Conservation (phyloP, 2,113 vertebrate genomes). For the Barnardius zonarius region DNA sequence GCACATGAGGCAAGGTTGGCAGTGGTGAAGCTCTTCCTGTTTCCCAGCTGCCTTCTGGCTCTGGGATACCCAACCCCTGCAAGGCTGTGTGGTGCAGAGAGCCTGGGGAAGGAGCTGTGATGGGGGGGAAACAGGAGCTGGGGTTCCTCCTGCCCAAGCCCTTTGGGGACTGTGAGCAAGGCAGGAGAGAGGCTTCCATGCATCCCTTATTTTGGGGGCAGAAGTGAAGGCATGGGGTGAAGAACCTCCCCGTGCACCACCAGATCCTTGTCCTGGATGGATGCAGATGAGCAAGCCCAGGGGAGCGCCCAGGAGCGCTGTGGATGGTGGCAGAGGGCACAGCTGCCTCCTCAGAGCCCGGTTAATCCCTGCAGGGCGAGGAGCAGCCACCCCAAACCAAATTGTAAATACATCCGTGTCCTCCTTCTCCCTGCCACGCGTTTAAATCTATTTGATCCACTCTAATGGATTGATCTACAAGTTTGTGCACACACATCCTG, state of each 20-base stretch:
- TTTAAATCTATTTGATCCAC: slow-evolving; percentile 56
- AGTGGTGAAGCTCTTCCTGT: background rate
- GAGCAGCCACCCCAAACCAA: background rate
- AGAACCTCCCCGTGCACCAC: background rate
- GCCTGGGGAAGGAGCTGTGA: background rate
- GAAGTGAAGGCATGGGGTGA: background rate
- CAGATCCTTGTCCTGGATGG: background rate
- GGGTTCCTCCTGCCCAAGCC: background rate
- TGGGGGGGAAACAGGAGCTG: background rate
- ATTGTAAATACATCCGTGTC: slow-evolving; percentile 12
- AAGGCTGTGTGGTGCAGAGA: background rate
- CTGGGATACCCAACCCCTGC: background rate
- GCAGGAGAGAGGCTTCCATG: background rate
- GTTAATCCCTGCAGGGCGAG: background rate
- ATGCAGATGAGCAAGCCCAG: fast-evolving
- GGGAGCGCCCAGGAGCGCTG: background rate
- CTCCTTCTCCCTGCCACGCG: slow-evolving; percentile 17
- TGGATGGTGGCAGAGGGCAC: background rate
- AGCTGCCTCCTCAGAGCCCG: background rate
- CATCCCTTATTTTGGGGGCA: background rate
- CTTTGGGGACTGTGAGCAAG: background rate
- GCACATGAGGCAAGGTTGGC: background rate
- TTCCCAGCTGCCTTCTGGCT: background rate
- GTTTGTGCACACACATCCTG: slow-evolving; percentile 61
- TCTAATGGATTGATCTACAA: slow-evolving; percentile 49